Evolutionary conservation across 2,113 vertebrate genomes (phyloP), one percentile per base, ranked within the genome.

Genomic region (Neodontobutis hainanensis): DNA sequence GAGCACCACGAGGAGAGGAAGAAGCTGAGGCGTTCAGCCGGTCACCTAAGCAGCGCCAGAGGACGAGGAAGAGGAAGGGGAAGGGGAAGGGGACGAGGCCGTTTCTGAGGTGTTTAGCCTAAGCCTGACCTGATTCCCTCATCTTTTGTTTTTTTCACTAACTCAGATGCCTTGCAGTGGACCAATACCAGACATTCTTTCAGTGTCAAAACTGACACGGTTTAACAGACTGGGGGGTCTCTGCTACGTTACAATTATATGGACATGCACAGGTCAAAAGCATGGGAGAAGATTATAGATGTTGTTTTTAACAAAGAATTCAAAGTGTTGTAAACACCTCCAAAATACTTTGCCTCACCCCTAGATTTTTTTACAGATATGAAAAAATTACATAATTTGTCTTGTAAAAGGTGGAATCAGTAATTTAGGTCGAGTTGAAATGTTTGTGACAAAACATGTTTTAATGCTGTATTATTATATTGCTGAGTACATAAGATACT

Each of bases 1-100:
- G 92, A 66, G 1, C 97, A 99, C 86, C 94, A 94, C 5, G 91
- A 94, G 49, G 96, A 99, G 84, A 93, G 97, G 84, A 97, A 86
- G 76, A 90, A 92, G 47, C 91, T 99, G 62, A 86, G 95, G 2
- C 94, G 97, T 9, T 89, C 97, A 0, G 97, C 97, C 0, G 90
- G 88, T 66, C 96, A 96, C 66, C 91, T 99, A 44, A 88, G 81
- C 67, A 83, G 90, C 40, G 57, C 48, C 38, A 66, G 74, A 56
- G 95, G 73, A 57, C 79, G 72, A 65, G 87, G 80, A 5, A 2
- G 83, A 42, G 83, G 71, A 2, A 14, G 87, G 10, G 84, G 75
- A 0, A 38, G 80, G 15, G 78, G 67, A 0, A 36, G 74, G 72
- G 87, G 67, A 77, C 6, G 70, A 10, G 66, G 69, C 6, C 3